phyloP scores from a whole-genome alignment of 2,113 vertebrate genomes.

The Microcebus lehilahytsara region DNA sequence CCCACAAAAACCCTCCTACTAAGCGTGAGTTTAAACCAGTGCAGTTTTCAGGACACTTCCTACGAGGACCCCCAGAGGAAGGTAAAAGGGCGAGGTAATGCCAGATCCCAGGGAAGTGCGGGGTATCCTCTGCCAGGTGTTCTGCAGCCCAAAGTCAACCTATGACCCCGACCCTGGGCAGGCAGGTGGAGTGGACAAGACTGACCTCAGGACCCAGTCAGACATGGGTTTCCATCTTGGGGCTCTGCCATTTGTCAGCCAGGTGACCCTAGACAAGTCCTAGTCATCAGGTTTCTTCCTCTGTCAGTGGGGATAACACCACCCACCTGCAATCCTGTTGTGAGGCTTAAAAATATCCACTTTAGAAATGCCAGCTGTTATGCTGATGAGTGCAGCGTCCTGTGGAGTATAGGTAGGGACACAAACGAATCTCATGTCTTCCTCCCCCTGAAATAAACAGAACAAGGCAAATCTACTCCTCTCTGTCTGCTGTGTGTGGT shows the following conservation, averaged over 20 bases:
- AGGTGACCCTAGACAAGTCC: background rate
- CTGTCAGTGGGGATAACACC: background rate
- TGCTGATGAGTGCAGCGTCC: fast-evolving
- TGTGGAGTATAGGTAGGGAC: background rate
- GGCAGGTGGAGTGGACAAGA: background rate
- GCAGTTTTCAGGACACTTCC: fast-evolving
- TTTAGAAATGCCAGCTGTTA: no score
- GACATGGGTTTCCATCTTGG: background rate
- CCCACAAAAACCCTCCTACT: fast-evolving
- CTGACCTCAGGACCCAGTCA: background rate
- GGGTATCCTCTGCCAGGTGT: fast-evolving
- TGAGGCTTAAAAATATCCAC: background rate
- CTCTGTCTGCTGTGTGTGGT: background rate
- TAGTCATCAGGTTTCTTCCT: background rate
- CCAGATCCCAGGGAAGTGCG: fast-evolving
- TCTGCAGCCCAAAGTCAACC: background rate
- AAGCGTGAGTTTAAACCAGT: background rate
- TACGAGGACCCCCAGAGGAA: background rate
- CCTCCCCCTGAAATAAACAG: background rate
- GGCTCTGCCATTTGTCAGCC: background rate
- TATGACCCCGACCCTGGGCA: fast-evolving
- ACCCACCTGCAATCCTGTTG: background rate
- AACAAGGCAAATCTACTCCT: background rate
- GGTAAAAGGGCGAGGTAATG: fast-evolving
- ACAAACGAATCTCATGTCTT: background rate